These are phyloP conservation scores for Eulithis testata DNA, from an alignment of 2,888 invertebrate genomes.

Conservation along the genomic window DNA sequence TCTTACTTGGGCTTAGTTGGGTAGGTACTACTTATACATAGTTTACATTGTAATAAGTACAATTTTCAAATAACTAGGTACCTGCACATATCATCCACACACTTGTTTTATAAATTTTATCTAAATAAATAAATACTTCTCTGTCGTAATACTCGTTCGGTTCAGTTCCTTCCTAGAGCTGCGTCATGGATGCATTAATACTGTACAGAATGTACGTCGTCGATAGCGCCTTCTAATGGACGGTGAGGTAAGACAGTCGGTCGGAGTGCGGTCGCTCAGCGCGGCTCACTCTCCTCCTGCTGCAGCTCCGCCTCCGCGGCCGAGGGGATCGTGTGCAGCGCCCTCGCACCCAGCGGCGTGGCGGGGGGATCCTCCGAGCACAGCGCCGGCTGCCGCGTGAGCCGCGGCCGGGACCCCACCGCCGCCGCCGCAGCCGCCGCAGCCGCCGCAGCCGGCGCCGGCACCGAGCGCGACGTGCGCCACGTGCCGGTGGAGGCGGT, in stretches of 20 bases:
- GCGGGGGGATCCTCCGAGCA: constrained; percentile 88
- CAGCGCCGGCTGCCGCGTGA: constrained; percentile 92
- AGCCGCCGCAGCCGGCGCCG: constrained; percentile 79
- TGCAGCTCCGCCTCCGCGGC: constrained; percentile 69
- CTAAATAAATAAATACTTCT: constrained; percentile 60
- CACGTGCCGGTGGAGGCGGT: constrained; percentile 96
- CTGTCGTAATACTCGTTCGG: constrained; percentile 53
- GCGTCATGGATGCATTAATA: constrained; percentile 49
- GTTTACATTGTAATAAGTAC: constrained; percentile 29
- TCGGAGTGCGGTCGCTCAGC: constrained; percentile 36
- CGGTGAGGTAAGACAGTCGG: constrained; percentile 56
- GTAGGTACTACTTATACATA: neutral
- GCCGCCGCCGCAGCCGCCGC: constrained; percentile 90
- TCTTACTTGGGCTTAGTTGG: no score
- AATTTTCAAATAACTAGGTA: constrained; percentile 38
- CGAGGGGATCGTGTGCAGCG: constrained; percentile 74
- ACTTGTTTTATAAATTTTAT: constrained; percentile 47
- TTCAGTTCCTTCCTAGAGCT: constrained; percentile 26
- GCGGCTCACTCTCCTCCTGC: constrained; percentile 60
- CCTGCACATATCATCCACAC: neutral
- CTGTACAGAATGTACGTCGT: constrained; percentile 53
- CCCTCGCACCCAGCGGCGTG: constrained; percentile 58
- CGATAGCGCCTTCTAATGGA: constrained; percentile 47
- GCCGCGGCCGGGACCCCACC: constrained; percentile 91
- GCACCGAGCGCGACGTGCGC: constrained; percentile 89